A percentile compares a stretch with the other conserved stretches of the same genome.
phyloP scores from a whole-genome alignment of 2,888 invertebrate species.

The Scrobipalpa costella region DNA sequence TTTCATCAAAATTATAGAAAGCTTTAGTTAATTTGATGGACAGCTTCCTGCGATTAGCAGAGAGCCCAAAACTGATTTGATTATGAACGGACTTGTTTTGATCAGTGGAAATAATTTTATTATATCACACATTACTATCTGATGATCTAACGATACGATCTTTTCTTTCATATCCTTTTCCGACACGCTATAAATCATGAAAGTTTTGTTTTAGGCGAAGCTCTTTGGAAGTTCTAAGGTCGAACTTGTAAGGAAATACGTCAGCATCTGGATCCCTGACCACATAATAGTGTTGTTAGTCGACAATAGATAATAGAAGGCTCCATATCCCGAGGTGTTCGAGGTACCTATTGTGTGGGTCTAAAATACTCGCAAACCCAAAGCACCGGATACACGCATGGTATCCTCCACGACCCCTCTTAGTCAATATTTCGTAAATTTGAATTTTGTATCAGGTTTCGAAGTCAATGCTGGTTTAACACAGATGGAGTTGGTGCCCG shows the following conservation, averaged over 20 bases:
- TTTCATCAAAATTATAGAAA: conserved; percentile 15
- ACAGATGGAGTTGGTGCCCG: neutral
- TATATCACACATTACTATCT: neutral
- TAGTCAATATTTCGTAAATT: neutral
- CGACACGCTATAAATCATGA: no score
- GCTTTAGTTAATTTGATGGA: conserved; percentile 15
- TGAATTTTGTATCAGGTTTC: neutral
- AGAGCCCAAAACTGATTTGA: neutral
- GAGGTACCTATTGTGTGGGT: conserved; percentile 12
- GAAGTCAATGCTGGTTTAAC: neutral
- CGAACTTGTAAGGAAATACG: neutral
- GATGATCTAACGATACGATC: no score
- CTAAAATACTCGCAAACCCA: neutral
- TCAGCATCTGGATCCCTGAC: neutral
- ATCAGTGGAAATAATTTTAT: neutral
- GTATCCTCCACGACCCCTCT: conserved; percentile 36
- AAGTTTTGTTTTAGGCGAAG: no score
- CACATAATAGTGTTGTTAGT: conserved; percentile 15
- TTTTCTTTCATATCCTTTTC: no score
- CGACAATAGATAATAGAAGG: conserved; percentile 11
- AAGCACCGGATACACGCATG: conserved; percentile 42
- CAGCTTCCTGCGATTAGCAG: conserved; percentile 7
- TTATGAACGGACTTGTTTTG: conserved; percentile 9
- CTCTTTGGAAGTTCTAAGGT: no score
- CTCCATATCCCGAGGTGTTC: neutral